phyloP scores from a whole-genome alignment of 2,888 invertebrate genomes.

The Anticlea derivata region DNA sequence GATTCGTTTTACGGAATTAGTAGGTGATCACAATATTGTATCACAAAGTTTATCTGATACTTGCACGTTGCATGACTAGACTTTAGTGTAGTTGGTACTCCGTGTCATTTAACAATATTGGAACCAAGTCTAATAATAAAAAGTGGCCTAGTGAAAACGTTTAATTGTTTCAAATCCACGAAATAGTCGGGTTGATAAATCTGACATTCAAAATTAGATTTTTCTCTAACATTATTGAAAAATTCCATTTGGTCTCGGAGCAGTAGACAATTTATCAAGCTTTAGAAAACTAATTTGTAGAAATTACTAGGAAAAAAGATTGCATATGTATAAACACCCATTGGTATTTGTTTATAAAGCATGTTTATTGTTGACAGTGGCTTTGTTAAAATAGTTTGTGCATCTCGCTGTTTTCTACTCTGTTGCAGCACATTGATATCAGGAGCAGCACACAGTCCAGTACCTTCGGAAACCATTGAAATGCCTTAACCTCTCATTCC shows the following conservation, averaged over 20 bases:
- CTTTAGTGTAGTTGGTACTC: no score
- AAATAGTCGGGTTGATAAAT: no score
- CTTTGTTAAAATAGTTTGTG: constrained; percentile 71
- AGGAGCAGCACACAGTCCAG: constrained; percentile 68
- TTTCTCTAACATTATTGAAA: no score
- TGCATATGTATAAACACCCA: constrained; percentile 24
- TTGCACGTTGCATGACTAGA: constrained; percentile 9
- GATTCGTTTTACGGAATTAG: no score
- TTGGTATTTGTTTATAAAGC: constrained; percentile 43
- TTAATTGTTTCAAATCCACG: no score
- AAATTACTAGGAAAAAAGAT: background rate
- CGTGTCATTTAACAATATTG: no score
- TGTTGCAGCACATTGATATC: constrained; percentile 78
- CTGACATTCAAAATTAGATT: no score
- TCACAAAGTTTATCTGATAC: background rate
- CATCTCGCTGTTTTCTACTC: constrained; percentile 76
- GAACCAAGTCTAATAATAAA: no score
- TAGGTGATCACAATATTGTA: no score
- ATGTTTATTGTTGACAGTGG: constrained; percentile 52
- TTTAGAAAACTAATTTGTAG: background rate
- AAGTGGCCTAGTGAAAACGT: background rate
- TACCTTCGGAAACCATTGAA: constrained; percentile 62
- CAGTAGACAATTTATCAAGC: background rate
- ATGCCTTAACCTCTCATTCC: constrained; percentile 48
- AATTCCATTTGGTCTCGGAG: no score